A percentile compares a stretch with the other conserved stretches of the same genome.
These are phyloP conservation scores for Ectropis grisescens DNA, from an alignment of 1,140 invertebrate species.

Conservation along the genomic window DNA sequence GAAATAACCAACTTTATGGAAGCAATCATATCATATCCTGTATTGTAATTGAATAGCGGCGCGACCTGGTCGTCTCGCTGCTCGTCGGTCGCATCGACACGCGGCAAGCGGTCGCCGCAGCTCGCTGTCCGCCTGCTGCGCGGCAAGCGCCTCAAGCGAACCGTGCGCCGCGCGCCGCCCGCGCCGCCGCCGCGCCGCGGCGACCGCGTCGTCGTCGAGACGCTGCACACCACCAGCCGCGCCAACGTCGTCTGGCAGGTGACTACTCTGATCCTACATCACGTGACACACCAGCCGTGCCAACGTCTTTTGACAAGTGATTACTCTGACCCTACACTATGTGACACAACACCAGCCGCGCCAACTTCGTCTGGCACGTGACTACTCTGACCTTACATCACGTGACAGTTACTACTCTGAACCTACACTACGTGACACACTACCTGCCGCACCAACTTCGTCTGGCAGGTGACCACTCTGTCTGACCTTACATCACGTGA, in stretches of 20 bases:
- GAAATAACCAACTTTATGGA: too few relatives aligned
- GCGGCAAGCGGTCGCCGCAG: constrained; percentile 60
- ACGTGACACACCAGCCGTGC: constrained; percentile 78
- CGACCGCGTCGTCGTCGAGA: constrained; percentile 71
- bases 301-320: constrained; percentile 69
- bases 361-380: constrained; percentile 72
- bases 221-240: constrained; percentile 73
- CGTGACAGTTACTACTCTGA: too few relatives aligned
- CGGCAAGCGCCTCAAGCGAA: constrained; percentile 60
- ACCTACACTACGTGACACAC: constrained; percentile 71
- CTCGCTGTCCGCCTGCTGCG: constrained; percentile 58
- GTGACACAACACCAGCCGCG: constrained; percentile 77
- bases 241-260: constrained; percentile 74
- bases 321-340: too few relatives aligned
- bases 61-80: constrained; percentile 64
- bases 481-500: too few relatives aligned
- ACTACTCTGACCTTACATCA: too few relatives aligned
- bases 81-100: constrained; percentile 44
- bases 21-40: too few relatives aligned
- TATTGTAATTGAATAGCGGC: constrained; percentile 31
- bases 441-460: constrained; percentile 78
- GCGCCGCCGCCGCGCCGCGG: constrained; percentile 60
- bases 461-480: constrained; percentile 61
- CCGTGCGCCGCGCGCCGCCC: constrained; percentile 49
- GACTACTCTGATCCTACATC: too few relatives aligned